These are phyloP conservation scores for Diphyllodes magnificus DNA, from an alignment of 2,113 vertebrate genomes.

Conservation along the genomic window DNA sequence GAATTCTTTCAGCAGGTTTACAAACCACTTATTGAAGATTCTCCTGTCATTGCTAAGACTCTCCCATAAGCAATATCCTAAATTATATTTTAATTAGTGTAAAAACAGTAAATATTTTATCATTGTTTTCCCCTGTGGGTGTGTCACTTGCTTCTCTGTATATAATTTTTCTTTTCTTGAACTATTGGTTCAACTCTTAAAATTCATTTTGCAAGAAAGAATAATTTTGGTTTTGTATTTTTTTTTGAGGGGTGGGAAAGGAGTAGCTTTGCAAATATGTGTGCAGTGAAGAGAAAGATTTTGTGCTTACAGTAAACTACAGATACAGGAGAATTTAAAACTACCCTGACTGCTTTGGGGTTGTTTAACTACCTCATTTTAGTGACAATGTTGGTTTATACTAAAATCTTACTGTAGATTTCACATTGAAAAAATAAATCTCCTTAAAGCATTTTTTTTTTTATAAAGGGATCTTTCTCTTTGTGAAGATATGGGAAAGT, in stretches of 20 bases:
- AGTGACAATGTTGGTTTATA: background rate
- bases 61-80: background rate
- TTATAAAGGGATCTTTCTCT: background rate
- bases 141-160: background rate
- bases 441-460: background rate
- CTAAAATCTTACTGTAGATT: background rate
- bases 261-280: background rate
- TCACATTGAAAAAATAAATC: background rate
- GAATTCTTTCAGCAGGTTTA: slow-evolving; percentile 20
- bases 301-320: background rate
- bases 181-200: background rate
- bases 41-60: background rate
- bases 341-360: background rate
- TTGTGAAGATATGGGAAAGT: background rate
- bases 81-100: background rate
- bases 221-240: background rate
- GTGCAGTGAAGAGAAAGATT: background rate
- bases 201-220: background rate
- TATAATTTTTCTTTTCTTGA: background rate
- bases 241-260: background rate
- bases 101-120: background rate
- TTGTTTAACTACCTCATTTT: background rate
- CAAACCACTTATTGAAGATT: background rate
- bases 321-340: background rate
- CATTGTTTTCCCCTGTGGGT: background rate